phyloP scores from a whole-genome alignment of 1,140 invertebrate genomes.

The Caenorhabditis tropicalis region DNA sequence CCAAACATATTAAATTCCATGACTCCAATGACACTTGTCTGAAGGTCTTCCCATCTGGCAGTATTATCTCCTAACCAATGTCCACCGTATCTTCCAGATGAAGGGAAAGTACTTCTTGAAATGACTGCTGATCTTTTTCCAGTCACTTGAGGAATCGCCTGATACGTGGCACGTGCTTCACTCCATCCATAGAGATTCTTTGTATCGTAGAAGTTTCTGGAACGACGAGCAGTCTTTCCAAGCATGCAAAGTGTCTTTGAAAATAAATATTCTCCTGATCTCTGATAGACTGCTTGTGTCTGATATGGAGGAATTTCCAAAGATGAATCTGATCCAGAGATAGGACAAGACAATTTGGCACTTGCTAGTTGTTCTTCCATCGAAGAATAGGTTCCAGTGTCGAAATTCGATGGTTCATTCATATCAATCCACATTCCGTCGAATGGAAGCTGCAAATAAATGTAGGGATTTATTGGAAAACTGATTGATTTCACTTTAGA shows the following conservation, averaged over 20 bases:
- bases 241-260: conserved; percentile 84
- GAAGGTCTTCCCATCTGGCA: conserved; percentile 73
- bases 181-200: conserved; percentile 84
- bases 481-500: too few species aligned
- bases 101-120: conserved; percentile 74
- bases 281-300: conserved; percentile 27
- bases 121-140: conserved; percentile 55
- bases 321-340: conserved; percentile 50
- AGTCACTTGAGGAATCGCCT: conserved; percentile 53
- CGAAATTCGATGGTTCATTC: conserved; percentile 63
- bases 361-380: background rate
- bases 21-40: conserved; percentile 73
- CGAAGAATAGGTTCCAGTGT: conserved; percentile 49
- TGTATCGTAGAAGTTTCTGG: conserved; percentile 76
- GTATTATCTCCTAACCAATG: conserved; percentile 77
- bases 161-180: conserved; percentile 79
- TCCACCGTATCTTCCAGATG: conserved; percentile 75
- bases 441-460: conserved; percentile 58
- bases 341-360: conserved; percentile 54
- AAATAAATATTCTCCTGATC: conserved; percentile 72
- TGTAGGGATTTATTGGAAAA: background rate
- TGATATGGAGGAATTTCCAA: conserved; percentile 59
- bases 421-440: conserved; percentile 67
- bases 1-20: conserved; percentile 84
- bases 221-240: conserved; percentile 77